Evolutionary conservation across 1,140 invertebrate genomes (phyloP).

Genomic region (Drosophila repletoides): DNA sequence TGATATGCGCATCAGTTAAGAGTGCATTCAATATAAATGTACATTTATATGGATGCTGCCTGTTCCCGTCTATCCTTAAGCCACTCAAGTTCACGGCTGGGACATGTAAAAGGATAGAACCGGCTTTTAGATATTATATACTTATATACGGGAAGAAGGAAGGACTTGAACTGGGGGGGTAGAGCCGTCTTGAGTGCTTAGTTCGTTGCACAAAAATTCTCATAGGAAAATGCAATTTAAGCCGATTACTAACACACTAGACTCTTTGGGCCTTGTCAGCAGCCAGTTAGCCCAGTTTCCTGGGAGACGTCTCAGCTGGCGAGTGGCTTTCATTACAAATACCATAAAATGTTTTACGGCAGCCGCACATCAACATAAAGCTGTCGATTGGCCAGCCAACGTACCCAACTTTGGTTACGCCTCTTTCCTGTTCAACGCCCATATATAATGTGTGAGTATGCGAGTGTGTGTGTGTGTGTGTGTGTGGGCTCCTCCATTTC

Average conservation of each 20-base stretch:
- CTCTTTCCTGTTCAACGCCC: slow-evolving; percentile 24
- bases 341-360: slow-evolving; percentile 37
- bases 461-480: neutral
- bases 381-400: slow-evolving; percentile 28
- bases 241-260: slow-evolving; percentile 67
- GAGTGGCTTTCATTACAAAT: slow-evolving; percentile 21
- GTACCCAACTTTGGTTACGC: neutral
- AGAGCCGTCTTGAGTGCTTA: neutral
- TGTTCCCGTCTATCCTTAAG: neutral
- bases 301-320: neutral
- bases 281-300: no score
- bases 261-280: slow-evolving; percentile 34
- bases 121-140: no score
- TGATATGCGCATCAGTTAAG: slow-evolving; percentile 55
- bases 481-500: slow-evolving; percentile 49
- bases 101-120: no score
- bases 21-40: slow-evolving; percentile 43
- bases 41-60: slow-evolving; percentile 6
- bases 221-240: slow-evolving; percentile 61
- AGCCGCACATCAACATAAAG: slow-evolving; percentile 30
- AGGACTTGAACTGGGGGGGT: no score
- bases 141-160: no score
- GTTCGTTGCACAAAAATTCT: slow-evolving; percentile 3
- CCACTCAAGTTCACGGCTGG: slow-evolving; percentile 22
- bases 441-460: slow-evolving; percentile 1